Conservation (phyloP, 1,140 invertebrate genomes). For the Drosophila grimshawi region DNA sequence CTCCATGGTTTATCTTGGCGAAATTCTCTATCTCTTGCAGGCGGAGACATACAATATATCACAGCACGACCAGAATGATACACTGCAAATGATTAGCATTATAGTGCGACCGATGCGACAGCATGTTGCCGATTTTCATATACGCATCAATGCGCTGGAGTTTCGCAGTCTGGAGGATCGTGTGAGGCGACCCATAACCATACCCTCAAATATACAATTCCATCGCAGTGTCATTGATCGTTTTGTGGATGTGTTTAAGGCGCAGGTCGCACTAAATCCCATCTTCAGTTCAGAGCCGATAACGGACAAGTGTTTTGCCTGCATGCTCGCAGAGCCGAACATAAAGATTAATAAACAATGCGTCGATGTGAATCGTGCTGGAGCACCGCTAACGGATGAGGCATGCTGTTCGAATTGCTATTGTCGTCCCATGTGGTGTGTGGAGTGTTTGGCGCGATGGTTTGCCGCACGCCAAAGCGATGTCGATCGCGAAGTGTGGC, state of each 20-base stretch:
- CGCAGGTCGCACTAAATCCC: conserved; percentile 90
- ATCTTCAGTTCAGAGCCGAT: conserved; percentile 89
- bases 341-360: conserved; percentile 93
- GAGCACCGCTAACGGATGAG: conserved; percentile 66
- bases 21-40: conserved; percentile 68
- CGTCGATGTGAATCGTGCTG: conserved; percentile 80
- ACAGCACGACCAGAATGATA: conserved; percentile 86
- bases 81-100: conserved; percentile 93
- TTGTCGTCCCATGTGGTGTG: conserved; percentile 95
- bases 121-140: conserved; percentile 87
- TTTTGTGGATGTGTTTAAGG: conserved; percentile 93
- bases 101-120: conserved; percentile 88
- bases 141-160: conserved; percentile 91
- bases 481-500: conserved; percentile 90
- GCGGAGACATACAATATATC: conserved; percentile 90
- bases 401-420: conserved; percentile 86
- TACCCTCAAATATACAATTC: conserved; percentile 91
- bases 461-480: conserved; percentile 94
- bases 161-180: conserved; percentile 92
- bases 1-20: too few species aligned
- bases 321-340: conserved; percentile 92
- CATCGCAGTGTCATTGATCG: conserved; percentile 92
- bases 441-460: conserved; percentile 94
- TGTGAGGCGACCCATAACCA: conserved; percentile 89
- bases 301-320: conserved; percentile 93